phyloP scores from a whole-genome alignment of 2,888 invertebrate genomes.

The Aproaerema taeniolella region DNA sequence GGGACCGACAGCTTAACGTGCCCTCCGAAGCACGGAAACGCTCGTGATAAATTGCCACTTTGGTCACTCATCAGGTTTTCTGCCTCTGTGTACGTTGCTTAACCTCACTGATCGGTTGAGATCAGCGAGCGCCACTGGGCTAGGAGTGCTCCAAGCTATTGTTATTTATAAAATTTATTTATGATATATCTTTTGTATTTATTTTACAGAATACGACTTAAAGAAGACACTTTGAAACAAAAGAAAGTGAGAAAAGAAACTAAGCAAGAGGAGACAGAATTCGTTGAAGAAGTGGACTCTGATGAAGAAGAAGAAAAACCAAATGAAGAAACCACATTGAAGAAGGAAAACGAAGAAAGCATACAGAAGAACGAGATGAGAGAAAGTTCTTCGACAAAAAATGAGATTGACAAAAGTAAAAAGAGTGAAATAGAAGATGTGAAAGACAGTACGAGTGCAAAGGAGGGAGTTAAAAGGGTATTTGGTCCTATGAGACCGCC shows the following conservation, averaged over 20 bases:
- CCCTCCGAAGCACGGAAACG: no score
- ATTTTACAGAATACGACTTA: slow-evolving; percentile 57
- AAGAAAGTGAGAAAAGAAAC: slow-evolving; percentile 34
- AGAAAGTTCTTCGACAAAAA: slow-evolving; percentile 8
- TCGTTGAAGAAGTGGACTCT: slow-evolving; percentile 73
- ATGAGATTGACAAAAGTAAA: slow-evolving; percentile 12
- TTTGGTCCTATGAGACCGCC: slow-evolving; percentile 72
- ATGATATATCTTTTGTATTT: background rate
- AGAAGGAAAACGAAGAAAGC: no score
- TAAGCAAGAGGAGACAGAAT: slow-evolving; percentile 54
- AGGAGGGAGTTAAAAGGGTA: slow-evolving; percentile 32
- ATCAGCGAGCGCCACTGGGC: no score
- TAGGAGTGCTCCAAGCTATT: no score
- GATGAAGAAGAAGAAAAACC: slow-evolving; percentile 47
- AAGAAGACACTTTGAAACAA: slow-evolving; percentile 56
- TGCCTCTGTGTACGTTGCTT: no score
- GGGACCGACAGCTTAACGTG: no score
- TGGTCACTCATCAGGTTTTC: no score
- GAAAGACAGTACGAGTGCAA: slow-evolving; percentile 9
- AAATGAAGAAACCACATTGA: slow-evolving; percentile 9
- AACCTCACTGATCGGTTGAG: no score
- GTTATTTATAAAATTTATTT: background rate
- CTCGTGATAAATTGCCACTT: no score
- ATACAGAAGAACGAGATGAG: slow-evolving; percentile 10
- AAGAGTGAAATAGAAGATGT: background rate